Evolutionary conservation across 2,888 invertebrate genomes (phyloP).

Genomic region (Thalpophila matura): DNA sequence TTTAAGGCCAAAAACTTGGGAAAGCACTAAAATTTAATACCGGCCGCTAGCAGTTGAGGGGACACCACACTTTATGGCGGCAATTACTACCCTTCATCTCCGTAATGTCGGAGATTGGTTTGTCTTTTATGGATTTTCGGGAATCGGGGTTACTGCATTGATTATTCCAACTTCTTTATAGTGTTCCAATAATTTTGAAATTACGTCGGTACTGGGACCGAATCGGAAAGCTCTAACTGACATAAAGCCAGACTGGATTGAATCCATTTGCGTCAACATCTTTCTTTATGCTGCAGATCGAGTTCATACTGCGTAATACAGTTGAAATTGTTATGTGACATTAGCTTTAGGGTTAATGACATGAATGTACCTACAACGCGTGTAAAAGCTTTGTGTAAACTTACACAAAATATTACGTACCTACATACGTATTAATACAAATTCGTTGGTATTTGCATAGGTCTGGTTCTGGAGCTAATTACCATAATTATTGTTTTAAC

Average conservation of each 20-base stretch:
- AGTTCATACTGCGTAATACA: conserved; percentile 21
- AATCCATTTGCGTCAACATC: conserved; percentile 22
- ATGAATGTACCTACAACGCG: too few relatives aligned
- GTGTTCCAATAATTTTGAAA: conserved; percentile 60
- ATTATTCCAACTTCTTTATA: conserved; percentile 74
- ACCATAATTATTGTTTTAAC: too few relatives aligned
- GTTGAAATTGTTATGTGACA: conserved; percentile 30
- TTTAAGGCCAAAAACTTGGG: conserved; percentile 81
- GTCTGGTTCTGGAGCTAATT: conserved; percentile 21
- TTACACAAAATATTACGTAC: conserved; percentile 9
- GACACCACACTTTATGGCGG: conserved; percentile 86
- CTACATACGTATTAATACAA: conserved; percentile 10
- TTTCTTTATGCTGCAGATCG: conserved; percentile 25
- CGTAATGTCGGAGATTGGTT: conserved; percentile 84
- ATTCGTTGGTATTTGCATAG: conserved; percentile 33
- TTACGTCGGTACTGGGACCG: conserved; percentile 39
- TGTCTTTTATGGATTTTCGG: conserved; percentile 83
- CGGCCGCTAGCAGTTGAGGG: conserved; percentile 77
- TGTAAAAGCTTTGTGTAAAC: conserved; percentile 1
- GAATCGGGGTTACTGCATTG: conserved; percentile 77
- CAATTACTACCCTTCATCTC: conserved; percentile 88
- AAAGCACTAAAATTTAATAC: conserved; percentile 87
- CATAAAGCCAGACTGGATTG: conserved; percentile 33
- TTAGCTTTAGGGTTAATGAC: conserved; percentile 10
- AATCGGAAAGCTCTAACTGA: conserved; percentile 36